A percentile compares a stretch with the other conserved stretches of the same genome.
These are phyloP conservation scores for Antrozous pallidus DNA, from an alignment of 2,797 vertebrate species.

Conservation along the genomic window DNA sequence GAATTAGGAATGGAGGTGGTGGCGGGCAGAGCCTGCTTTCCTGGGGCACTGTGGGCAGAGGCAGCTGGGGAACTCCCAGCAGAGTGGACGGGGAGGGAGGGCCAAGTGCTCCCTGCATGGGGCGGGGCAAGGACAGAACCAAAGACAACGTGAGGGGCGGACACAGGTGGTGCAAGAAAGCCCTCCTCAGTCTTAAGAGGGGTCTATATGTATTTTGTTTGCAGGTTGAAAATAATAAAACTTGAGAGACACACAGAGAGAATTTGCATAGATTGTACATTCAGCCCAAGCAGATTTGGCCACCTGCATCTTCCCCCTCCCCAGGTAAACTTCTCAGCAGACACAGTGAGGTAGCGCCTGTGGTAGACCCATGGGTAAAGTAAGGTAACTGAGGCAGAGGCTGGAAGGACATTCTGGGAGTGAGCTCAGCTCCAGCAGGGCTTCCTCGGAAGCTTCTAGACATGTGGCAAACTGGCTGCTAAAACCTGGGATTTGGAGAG, in stretches of 20 bases:
- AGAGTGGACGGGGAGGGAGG: conserved; percentile 54
- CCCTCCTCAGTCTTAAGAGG: conserved; percentile 83
- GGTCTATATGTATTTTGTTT: conserved; percentile 83
- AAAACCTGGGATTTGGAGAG: neutral
- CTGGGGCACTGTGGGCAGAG: conserved; percentile 24
- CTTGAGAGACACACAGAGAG: conserved; percentile 29
- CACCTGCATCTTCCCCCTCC: conserved; percentile 64
- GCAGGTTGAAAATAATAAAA: conserved; percentile 80
- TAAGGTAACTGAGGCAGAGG: conserved; percentile 80
- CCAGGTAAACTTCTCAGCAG: conserved; percentile 81
- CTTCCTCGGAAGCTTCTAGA: neutral
- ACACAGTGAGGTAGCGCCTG: conserved; percentile 87
- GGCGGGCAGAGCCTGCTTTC: neutral
- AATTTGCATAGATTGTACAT: conserved; percentile 89
- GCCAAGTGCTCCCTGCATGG: conserved; percentile 48
- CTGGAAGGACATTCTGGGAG: neutral
- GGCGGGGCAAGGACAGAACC: conserved; percentile 78
- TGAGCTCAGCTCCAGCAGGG: neutral
- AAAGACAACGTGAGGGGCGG: conserved; percentile 77
- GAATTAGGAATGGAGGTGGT: fast-evolving
- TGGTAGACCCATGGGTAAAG: conserved; percentile 83
- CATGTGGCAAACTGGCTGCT: neutral
- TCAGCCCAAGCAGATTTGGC: conserved; percentile 81
- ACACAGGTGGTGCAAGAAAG: conserved; percentile 80
- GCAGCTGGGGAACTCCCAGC: conserved; percentile 73